These are phyloP conservation scores for Coilia nasus DNA, from an alignment of 2,797 vertebrate species.

Conservation along the genomic window DNA sequence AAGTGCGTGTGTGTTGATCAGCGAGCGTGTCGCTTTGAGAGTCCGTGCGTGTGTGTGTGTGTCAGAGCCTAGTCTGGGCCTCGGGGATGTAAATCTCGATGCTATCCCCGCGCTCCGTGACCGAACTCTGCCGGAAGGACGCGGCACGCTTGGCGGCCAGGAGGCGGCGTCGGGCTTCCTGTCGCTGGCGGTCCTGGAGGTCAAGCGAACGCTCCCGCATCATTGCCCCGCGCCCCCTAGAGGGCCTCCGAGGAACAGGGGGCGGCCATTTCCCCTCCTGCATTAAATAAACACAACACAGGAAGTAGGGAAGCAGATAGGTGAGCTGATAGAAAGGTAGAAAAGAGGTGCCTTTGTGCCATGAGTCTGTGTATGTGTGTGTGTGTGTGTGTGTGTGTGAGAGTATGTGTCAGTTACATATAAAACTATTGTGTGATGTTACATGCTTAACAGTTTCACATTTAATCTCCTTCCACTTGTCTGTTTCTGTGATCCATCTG, in stretches of 20 bases:
- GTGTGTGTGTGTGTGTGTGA: not conserved
- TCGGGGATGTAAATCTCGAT: constrained; percentile 99
- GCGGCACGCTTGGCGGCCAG: constrained; percentile 96
- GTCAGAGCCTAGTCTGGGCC: constrained; percentile 97
- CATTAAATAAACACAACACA: not conserved
- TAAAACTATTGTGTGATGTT: no score
- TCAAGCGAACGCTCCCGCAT: constrained; percentile 94
- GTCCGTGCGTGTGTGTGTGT: constrained; percentile 58
- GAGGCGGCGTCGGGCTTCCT: constrained; percentile 93
- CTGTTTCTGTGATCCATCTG: no score
- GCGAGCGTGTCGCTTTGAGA: not conserved
- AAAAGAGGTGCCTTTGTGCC: not conserved
- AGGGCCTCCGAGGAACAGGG: constrained; percentile 90
- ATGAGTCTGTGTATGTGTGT: no score
- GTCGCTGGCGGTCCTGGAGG: constrained; percentile 94
- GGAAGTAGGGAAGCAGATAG: not conserved
- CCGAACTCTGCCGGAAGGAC: constrained; percentile 96
- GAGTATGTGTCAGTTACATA: not conserved
- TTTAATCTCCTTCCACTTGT: no score
- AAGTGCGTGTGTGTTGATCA: not conserved
- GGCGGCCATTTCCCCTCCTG: constrained; percentile 85
- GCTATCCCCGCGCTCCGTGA: constrained; percentile 95
- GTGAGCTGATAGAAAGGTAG: not conserved
- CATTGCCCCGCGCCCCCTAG: constrained; percentile 87
- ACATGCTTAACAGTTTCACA: no score